Base-by-base conservation (phyloP, 2,888 invertebrate genomes). In the Nymphalis c-album region DNA sequence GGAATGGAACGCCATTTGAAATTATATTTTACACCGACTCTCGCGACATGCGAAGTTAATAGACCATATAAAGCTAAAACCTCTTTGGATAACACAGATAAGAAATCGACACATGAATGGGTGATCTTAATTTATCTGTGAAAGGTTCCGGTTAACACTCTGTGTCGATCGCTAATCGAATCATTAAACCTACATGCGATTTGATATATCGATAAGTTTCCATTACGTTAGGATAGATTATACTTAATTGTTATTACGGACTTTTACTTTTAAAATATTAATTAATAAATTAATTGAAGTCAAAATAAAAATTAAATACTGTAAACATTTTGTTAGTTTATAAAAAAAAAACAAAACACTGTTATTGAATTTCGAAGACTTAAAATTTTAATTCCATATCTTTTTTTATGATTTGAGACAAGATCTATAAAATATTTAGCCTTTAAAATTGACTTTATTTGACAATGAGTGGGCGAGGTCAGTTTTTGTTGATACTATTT, bases 111-210 rank as follows among this genome's bases (percentile, higher is more conserved):
- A 77, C 83, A 85, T 91, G 89, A 91, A 91, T 91, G 85, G 91
- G 85, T 88, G 89, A 87, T 90, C 88, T 90, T 90, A 90, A 91
- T 88, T 90, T 88, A 90, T 86, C 84, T 83, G 82, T 83, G 85
- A 85, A 82, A 84, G 85, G 85, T 86, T 86, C 85, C 87, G 86
- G 84, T 84, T 85, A 86, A 85, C 85, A 87, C 85, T 85, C 79
- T 69, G 76, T 81, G 81, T 83, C 83, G 84, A 82, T 82, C 80
- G 83, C 84, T 87, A 86, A 88, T 88, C 86, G 86, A 88, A 85
- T 87, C 84, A 84, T 82, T 82, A 82, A 76, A 75, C 82, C 82
- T 85, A 86, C 82, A 84, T 83, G 82, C 84, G 85, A 88, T 90
- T 85, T 86, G 82, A 82, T 81, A 81, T 70, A 74, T 72, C 68